phyloP scores from a whole-genome alignment of 2,797 vertebrate species.

The Buceros bicornis region DNA sequence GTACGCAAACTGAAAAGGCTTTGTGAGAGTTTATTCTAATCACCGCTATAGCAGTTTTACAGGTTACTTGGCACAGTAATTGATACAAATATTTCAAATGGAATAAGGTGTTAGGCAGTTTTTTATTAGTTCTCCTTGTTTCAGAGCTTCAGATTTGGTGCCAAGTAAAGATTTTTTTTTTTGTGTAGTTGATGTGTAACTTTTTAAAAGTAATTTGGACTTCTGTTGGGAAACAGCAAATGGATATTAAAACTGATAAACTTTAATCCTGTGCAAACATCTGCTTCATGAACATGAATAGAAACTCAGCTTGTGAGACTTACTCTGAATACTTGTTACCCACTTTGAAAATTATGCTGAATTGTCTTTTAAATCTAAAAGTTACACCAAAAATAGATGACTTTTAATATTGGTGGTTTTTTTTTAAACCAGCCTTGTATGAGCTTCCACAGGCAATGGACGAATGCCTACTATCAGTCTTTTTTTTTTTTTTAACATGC shows the following conservation, averaged over 20 bases:
- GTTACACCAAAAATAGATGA: background rate
- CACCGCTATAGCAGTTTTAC: background rate
- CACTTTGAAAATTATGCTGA: background rate
- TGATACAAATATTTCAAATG: background rate
- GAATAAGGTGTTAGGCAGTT: background rate
- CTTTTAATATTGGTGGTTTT: background rate
- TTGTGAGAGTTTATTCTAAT: background rate
- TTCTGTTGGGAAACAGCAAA: background rate
- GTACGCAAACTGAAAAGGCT: background rate
- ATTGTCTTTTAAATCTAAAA: background rate
- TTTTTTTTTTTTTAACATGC: background rate
- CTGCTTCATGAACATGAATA: background rate
- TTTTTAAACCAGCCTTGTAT: background rate
- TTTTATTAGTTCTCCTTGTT: background rate
- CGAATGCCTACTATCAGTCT: background rate
- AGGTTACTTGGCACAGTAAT: background rate
- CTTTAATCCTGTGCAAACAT: background rate
- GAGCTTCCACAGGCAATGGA: background rate
- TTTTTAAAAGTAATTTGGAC: background rate
- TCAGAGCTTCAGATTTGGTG: background rate
- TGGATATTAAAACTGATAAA: background rate
- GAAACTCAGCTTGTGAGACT: background rate
- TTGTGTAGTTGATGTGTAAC: background rate
- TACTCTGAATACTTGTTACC: background rate
- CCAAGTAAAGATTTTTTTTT: background rate